These are phyloP conservation scores for Burhinus oedicnemus DNA, from an alignment of 2,113 vertebrate species.

Conservation along the genomic window DNA sequence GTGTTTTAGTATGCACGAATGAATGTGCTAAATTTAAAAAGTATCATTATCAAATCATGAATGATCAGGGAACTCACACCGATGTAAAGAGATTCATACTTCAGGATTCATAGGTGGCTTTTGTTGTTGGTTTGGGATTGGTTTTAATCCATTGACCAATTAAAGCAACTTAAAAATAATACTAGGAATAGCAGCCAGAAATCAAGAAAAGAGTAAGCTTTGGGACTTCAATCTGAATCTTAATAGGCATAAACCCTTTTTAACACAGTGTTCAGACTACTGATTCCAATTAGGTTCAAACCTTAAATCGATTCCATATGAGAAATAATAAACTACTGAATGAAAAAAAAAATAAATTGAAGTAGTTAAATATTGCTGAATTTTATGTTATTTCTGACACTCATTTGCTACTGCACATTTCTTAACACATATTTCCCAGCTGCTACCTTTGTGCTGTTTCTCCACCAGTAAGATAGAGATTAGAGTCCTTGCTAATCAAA, in stretches of 20 bases:
- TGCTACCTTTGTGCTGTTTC: not conserved
- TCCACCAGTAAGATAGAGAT: not conserved
- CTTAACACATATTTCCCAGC: not conserved
- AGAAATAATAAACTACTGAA: not conserved
- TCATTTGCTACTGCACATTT: not conserved
- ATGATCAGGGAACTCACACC: not conserved
- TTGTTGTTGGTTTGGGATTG: fast-evolving
- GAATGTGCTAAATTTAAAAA: not conserved
- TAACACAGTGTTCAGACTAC: not conserved
- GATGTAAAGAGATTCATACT: not conserved
- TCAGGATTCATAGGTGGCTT: not conserved
- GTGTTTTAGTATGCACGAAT: not conserved
- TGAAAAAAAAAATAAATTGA: not conserved
- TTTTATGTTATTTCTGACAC: not conserved
- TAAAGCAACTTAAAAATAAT: not conserved
- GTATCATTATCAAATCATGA: not conserved
- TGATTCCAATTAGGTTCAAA: not conserved
- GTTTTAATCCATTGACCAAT: not conserved
- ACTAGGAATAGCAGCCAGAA: not conserved
- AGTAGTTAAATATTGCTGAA: not conserved
- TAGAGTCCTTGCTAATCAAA: not conserved
- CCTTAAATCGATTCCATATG: not conserved
- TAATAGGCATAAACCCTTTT: not conserved
- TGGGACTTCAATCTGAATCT: not conserved
- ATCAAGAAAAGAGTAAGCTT: not conserved